phyloP scores from a whole-genome alignment of 2,888 invertebrate genomes.

The Xestia sexstrigata region DNA sequence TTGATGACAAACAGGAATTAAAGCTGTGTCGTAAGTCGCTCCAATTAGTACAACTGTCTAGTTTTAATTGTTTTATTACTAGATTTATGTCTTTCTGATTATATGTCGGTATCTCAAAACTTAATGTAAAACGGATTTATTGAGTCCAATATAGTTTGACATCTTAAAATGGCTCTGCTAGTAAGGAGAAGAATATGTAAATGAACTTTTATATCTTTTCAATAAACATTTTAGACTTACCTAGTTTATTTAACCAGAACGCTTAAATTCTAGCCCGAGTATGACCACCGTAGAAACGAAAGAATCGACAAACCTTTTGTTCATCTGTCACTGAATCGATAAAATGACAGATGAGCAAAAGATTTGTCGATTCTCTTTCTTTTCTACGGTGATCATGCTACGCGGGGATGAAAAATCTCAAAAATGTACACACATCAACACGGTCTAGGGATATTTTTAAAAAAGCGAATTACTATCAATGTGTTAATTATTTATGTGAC shows the following conservation, averaged over 20 bases:
- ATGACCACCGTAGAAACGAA: too few species aligned
- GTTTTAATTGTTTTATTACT: conserved; percentile 38
- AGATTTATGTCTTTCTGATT: conserved; percentile 40
- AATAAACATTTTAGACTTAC: not conserved
- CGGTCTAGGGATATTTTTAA: too few species aligned
- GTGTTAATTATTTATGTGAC: too few species aligned
- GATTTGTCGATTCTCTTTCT: too few species aligned
- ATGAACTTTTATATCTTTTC: not conserved
- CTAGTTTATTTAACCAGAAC: not conserved
- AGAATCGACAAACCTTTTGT: too few species aligned
- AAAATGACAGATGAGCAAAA: too few species aligned
- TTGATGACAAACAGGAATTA: conserved; percentile 54
- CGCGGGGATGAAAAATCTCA: too few species aligned
- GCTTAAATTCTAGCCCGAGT: not conserved
- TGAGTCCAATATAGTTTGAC: not conserved
- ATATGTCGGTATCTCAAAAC: conserved; percentile 6
- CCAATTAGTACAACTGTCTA: conserved; percentile 54
- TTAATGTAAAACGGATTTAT: not conserved
- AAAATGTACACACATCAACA: too few species aligned
- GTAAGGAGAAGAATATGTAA: not conserved
- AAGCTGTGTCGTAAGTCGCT: conserved; percentile 52
- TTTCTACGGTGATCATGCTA: too few species aligned
- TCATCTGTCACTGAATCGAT: too few species aligned
- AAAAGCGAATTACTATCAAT: too few species aligned
- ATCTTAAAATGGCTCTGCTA: not conserved